phyloP scores from a whole-genome alignment of 2,888 invertebrate species.

The Taphrorychus bicolor region DNA sequence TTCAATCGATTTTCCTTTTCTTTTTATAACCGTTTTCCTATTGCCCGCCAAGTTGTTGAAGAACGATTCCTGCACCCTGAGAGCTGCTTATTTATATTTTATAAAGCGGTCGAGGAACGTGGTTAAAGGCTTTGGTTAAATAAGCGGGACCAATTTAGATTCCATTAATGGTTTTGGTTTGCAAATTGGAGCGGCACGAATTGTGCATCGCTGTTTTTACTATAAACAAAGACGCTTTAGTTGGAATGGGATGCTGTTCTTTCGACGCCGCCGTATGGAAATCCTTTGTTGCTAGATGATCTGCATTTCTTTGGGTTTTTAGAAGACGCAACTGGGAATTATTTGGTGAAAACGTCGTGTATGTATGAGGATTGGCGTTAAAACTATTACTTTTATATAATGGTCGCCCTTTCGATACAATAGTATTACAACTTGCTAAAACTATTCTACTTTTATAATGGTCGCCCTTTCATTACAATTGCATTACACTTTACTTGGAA shows the following conservation, averaged over 20 bases:
- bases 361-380: too few species aligned
- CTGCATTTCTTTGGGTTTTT: too few species aligned
- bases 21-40: background rate
- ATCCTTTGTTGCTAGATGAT: too few species aligned
- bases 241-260: background rate
- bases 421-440: too few species aligned
- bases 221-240: background rate
- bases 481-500: too few species aligned
- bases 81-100: background rate
- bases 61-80: background rate
- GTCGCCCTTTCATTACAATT: too few species aligned
- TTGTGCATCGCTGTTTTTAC: background rate
- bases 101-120: background rate
- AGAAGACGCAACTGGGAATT: too few species aligned
- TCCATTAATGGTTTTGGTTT: background rate
- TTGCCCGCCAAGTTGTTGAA: background rate
- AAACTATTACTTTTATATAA: too few species aligned
- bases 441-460: too few species aligned
- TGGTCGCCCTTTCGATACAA: too few species aligned
- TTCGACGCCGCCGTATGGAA: too few species aligned
- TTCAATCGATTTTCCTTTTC: background rate
- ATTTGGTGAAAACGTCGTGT: too few species aligned
- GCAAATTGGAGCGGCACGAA: background rate
- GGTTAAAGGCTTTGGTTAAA: background rate
- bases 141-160: background rate